Evolutionary conservation across 1,140 invertebrate genomes (phyloP).

Genomic region (Rhopalosiphum maidis): DNA sequence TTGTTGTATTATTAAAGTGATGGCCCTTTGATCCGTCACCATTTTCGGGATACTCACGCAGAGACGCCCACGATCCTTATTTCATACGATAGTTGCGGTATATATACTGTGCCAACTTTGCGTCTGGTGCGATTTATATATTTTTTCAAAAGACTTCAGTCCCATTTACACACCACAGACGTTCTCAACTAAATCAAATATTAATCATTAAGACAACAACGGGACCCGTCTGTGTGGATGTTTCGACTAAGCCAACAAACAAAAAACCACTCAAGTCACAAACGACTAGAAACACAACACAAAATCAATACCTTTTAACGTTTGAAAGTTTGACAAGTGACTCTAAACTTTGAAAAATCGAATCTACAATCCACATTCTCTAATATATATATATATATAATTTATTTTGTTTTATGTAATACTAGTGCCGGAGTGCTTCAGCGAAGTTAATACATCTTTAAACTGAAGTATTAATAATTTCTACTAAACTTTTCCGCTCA

Average conservation of each 20-base stretch:
- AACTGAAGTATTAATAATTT: not conserved
- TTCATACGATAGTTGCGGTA: not conserved
- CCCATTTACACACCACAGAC: not conserved
- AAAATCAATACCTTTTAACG: constrained; percentile 17
- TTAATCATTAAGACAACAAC: constrained; percentile 13
- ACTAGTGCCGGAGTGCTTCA: not conserved
- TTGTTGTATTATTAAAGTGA: too few species aligned
- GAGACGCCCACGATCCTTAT: too few species aligned
- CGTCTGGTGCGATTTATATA: not conserved
- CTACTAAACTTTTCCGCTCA: not conserved
- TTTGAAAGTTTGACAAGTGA: not conserved
- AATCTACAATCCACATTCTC: not conserved
- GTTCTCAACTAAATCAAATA: constrained; percentile 15
- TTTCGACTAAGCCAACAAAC: not conserved
- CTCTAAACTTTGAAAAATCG: not conserved
- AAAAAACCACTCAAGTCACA: not conserved
- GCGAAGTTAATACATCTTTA: not conserved
- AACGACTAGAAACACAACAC: not conserved
- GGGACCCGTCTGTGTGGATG: not conserved
- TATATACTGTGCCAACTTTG: not conserved
- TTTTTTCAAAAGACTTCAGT: not conserved
- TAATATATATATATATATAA: not conserved
- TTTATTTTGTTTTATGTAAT: not conserved
- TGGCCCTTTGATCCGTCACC: not conserved
- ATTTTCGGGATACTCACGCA: too few species aligned